Conservation (phyloP, 2,113 vertebrate species). For the Meles meles region DNA sequence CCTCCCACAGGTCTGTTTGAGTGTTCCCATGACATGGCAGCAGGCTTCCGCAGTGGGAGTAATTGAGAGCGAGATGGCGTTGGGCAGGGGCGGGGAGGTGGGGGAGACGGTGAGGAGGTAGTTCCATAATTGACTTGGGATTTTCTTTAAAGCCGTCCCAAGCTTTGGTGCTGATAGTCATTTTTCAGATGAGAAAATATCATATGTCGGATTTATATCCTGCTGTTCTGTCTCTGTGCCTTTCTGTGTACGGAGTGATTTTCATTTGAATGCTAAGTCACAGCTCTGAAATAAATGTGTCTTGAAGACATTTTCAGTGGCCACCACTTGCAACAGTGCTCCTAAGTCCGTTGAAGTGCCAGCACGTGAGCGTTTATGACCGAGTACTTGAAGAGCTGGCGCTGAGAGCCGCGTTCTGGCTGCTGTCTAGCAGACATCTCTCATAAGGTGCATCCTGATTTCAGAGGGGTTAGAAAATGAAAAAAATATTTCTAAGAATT, state of each 20-base stretch:
- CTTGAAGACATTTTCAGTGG: background rate
- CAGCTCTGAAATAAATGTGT: background rate
- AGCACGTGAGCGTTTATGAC: background rate
- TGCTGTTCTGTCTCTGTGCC: background rate
- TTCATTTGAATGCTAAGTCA: background rate
- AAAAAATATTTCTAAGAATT: conserved; percentile 3
- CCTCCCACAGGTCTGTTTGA: background rate
- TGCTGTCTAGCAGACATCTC: background rate
- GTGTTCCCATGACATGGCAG: background rate
- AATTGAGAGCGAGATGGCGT: background rate
- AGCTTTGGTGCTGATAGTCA: background rate
- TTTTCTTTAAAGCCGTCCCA: background rate
- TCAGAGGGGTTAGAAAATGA: background rate
- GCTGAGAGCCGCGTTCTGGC: background rate
- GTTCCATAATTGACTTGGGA: background rate
- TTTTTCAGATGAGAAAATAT: background rate
- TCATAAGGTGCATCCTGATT: background rate
- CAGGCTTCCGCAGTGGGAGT: background rate
- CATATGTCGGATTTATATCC: background rate
- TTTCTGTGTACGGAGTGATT: background rate
- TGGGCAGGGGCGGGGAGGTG: fast-evolving
- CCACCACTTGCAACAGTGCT: background rate
- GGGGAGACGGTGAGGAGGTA: fast-evolving
- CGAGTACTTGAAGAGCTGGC: background rate
- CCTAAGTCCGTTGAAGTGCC: background rate